Percentiles rank a stretch among this genome's conserved stretches.
phyloP scores from a whole-genome alignment of 1,140 invertebrate genomes.

The Lordiphosa mommai region DNA sequence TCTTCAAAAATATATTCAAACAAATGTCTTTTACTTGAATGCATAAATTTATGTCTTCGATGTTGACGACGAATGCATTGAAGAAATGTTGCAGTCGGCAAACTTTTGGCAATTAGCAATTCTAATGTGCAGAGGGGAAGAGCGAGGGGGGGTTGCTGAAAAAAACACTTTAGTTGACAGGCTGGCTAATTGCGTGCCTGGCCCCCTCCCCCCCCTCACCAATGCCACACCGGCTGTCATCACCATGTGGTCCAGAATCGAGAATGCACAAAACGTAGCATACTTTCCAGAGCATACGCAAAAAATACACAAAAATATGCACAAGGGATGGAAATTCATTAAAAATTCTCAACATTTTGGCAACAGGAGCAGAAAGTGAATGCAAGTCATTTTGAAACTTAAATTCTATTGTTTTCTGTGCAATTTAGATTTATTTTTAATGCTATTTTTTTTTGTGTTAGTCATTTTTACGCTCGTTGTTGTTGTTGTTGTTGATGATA shows the following conservation, averaged over 20 bases:
- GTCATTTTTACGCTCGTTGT: slow-evolving; percentile 47
- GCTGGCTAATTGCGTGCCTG: slow-evolving; percentile 68
- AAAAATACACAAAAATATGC: slow-evolving; percentile 54
- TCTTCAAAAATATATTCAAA: slow-evolving; percentile 21
- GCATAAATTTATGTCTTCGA: slow-evolving; percentile 37
- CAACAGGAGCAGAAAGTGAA: slow-evolving; percentile 13
- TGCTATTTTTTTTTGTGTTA: slow-evolving; percentile 30
- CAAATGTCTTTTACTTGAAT: slow-evolving; percentile 41
- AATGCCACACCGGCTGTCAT: slow-evolving; percentile 2
- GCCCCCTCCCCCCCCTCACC: slow-evolving; percentile 14
- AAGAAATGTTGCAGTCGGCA: slow-evolving; percentile 61
- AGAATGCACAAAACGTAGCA: slow-evolving; percentile 20
- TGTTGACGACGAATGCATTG: slow-evolving; percentile 53
- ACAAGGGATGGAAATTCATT: slow-evolving; percentile 50
- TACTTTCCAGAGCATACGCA: slow-evolving; percentile 18
- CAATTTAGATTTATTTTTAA: slow-evolving; percentile 75
- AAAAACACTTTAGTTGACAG: slow-evolving; percentile 71
- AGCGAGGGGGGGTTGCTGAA: slow-evolving; percentile 3
- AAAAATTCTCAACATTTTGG: slow-evolving; percentile 55
- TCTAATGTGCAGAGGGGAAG: slow-evolving; percentile 45
- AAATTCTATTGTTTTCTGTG: slow-evolving; percentile 52
- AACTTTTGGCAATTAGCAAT: slow-evolving; percentile 73
- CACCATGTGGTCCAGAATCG: slow-evolving; percentile 29
- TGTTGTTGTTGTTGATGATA: background rate
- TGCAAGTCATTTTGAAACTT: slow-evolving; percentile 36